Evolutionary conservation across 2,113 vertebrate genomes (phyloP), one percentile per base, ranked within the genome.

Genomic region (Scopus umbretta): DNA sequence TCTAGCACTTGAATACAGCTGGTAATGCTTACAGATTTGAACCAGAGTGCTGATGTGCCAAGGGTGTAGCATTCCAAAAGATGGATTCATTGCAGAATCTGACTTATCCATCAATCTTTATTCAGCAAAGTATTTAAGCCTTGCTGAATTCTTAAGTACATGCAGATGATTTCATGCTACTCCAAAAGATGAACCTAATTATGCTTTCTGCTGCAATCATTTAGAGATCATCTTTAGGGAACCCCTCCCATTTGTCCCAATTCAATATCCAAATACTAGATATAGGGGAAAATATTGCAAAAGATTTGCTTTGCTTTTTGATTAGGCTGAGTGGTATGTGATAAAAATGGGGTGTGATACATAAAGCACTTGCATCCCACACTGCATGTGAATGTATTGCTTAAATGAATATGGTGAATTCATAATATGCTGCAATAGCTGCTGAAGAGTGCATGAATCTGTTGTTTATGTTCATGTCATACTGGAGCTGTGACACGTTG

Each of bases 151-250:
- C 8, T 13, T 94, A 92, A 95, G 38, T 75, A 85, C 32, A 80
- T 91, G 83, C 92, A 94, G 94, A 94, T 94, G 88, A 94, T 71
- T 92, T 91, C 61, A 74, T 84, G 58, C 66, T 90, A 42, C 61
- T 96, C 88, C 62, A 38, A 82, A 91, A 84, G 88, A 89, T 80
- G 80, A 94, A 82, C 50, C 53, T 89, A 96, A 95, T 87, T 88
- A 76, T 34, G 84, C 58, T 94, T 97, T 94, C 89, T 95, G 53
- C 43, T 94, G 78, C 63, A 73, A 34, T 63, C 72, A 53, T 89
- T 95, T 88, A 66, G 8, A 92, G 32, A 81, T 80, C 53, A 68
- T 86, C 62, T 92, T 79, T 49, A 86, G 43, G 62, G 52, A 79
- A 53, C 52, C 20, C 30, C 38, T 91, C 63, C 38, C 20, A 18